Percentiles rank a stretch among this genome's conserved stretches.
phyloP scores from a whole-genome alignment of 2,888 invertebrate species.

The Machimus rusticus region DNA sequence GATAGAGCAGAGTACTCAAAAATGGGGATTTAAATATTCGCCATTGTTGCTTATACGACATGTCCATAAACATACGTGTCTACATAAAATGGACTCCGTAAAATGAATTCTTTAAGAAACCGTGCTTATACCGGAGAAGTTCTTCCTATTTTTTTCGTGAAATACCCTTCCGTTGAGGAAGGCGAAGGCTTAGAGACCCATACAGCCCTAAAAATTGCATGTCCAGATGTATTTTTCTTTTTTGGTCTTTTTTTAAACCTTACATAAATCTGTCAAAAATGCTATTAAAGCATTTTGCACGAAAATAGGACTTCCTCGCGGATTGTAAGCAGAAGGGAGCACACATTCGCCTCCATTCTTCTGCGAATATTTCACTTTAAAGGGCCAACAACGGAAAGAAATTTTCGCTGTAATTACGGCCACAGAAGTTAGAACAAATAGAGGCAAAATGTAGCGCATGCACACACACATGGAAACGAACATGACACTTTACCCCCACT shows the following conservation, averaged over 20 bases:
- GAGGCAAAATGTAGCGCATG: neutral
- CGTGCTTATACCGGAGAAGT: neutral
- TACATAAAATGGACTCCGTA: neutral
- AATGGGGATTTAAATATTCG: neutral
- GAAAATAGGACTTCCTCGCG: constrained; percentile 2
- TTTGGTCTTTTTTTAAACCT: neutral
- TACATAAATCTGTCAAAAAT: constrained; percentile 7
- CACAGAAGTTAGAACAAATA: neutral
- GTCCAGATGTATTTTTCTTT: neutral
- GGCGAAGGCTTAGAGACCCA: neutral
- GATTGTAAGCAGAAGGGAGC: neutral
- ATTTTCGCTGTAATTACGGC: neutral
- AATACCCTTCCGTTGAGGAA: neutral
- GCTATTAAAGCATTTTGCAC: constrained; percentile 5
- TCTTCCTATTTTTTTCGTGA: neutral
- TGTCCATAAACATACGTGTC: neutral
- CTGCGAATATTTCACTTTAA: neutral
- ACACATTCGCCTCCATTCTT: neutral
- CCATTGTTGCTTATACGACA: neutral
- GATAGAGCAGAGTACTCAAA: neutral
- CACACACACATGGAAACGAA: neutral
- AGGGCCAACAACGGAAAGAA: neutral
- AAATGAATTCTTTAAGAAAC: neutral
- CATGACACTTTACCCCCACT: neutral
- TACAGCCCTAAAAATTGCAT: neutral